phyloP scores from a whole-genome alignment of 2,113 vertebrate species.

The Dolichallabes microphthalmus region DNA sequence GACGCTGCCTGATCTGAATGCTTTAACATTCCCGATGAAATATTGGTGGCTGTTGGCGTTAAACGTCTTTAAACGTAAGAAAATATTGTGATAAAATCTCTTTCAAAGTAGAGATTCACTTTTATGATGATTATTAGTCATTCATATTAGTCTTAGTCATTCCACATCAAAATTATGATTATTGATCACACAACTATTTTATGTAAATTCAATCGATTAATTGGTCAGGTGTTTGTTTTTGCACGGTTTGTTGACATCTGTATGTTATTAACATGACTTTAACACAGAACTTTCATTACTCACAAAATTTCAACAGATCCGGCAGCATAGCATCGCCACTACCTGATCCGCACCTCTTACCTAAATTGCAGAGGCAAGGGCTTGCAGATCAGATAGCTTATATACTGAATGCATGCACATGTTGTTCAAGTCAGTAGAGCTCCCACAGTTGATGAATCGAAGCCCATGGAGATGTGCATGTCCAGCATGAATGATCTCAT shows the following conservation, averaged over 20 bases:
- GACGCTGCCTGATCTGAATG: background rate
- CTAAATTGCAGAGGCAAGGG: background rate
- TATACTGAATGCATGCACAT: background rate
- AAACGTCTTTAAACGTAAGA: no score
- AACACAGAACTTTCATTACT: background rate
- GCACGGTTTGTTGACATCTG: background rate
- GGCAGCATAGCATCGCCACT: background rate
- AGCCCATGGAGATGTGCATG: slow-evolving; percentile 13
- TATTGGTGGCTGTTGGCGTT: no score
- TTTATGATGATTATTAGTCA: no score
- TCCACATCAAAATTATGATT: background rate
- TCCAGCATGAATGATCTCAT: slow-evolving; percentile 6
- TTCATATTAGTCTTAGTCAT: no score
- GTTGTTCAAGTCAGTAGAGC: background rate
- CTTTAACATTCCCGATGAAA: background rate
- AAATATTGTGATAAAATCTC: no score
- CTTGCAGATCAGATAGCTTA: background rate
- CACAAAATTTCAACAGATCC: background rate
- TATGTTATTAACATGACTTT: background rate
- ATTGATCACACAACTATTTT: background rate
- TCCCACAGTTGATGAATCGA: background rate
- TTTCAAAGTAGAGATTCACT: no score
- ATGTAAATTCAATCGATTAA: background rate
- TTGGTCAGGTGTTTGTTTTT: background rate
- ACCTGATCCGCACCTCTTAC: background rate